Conservation (phyloP, 1,140 invertebrate species). For the Solenopsis invicta region DNA sequence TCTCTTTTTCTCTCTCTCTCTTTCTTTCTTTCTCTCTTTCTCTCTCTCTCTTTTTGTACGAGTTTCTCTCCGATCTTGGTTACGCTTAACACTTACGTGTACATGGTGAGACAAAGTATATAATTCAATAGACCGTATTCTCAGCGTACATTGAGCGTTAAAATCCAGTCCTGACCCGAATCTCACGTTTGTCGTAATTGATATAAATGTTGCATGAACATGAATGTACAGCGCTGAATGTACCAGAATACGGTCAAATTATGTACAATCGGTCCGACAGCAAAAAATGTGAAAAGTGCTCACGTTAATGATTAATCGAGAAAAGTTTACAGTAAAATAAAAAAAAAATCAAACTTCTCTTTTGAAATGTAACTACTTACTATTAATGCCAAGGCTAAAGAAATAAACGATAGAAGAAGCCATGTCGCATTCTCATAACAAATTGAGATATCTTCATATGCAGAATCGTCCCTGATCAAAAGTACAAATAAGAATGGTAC, state of each 20-base stretch:
- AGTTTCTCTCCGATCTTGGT: conserved; percentile 72
- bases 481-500: neutral
- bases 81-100: conserved; percentile 64
- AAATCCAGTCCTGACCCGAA: conserved; percentile 2
- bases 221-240: conserved; percentile 7
- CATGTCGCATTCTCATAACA: conserved; percentile 31
- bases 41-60: conserved; percentile 46
- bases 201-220: conserved; percentile 13
- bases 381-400: neutral
- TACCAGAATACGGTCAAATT: conserved; percentile 32
- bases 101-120: neutral
- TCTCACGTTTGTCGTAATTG: conserved; percentile 1
- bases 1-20: conserved; percentile 82
- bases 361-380: neutral
- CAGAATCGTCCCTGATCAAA: neutral
- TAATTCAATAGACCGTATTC: conserved; percentile 24
- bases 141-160: conserved; percentile 36
- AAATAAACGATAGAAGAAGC: neutral
- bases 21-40: conserved; percentile 78
- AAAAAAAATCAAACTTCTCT: neutral
- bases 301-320: neutral
- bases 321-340: neutral
- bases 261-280: conserved; percentile 4
- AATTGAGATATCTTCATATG: conserved; percentile 47
- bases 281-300: neutral